Conservation (phyloP, 2,113 vertebrate species). For the Meleagris gallopavo region DNA sequence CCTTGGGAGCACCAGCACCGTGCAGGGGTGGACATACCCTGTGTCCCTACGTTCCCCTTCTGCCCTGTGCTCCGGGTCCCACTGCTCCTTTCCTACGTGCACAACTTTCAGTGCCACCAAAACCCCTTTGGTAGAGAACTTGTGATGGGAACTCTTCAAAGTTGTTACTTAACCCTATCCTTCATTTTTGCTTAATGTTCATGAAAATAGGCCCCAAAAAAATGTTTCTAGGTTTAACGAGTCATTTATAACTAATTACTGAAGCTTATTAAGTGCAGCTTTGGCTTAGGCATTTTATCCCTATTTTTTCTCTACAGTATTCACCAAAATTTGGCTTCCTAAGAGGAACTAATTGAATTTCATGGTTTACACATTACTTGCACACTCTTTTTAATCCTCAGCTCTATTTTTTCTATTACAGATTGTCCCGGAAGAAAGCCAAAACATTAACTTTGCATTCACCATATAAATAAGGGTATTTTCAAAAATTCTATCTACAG, state of each 20-base stretch:
- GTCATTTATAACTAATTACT: conserved; percentile 74
- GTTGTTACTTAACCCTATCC: conserved; percentile 26
- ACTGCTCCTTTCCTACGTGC: neutral
- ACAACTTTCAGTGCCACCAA: neutral
- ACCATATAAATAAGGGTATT: conserved; percentile 55
- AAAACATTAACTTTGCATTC: conserved; percentile 67
- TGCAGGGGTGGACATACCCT: accelerated
- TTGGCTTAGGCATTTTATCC: conserved; percentile 71
- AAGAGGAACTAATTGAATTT: conserved; percentile 79
- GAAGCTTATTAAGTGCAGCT: conserved; percentile 73
- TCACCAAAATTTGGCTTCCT: conserved; percentile 78
- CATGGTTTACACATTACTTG: conserved; percentile 73
- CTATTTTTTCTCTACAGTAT: conserved; percentile 76
- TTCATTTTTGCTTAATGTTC: neutral
- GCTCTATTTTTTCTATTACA: conserved; percentile 57
- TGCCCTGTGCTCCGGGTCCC: accelerated
- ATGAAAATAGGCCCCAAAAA: neutral
- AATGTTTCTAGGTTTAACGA: conserved; percentile 60
- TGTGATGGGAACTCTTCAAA: neutral
- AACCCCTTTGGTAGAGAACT: neutral
- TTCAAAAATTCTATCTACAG: conserved; percentile 55
- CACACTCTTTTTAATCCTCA: conserved; percentile 73
- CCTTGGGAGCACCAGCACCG: neutral
- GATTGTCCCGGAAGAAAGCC: conserved; percentile 72
- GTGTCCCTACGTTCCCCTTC: accelerated